Conservation (phyloP, 1,140 invertebrate species). For the Apis mellifera region DNA sequence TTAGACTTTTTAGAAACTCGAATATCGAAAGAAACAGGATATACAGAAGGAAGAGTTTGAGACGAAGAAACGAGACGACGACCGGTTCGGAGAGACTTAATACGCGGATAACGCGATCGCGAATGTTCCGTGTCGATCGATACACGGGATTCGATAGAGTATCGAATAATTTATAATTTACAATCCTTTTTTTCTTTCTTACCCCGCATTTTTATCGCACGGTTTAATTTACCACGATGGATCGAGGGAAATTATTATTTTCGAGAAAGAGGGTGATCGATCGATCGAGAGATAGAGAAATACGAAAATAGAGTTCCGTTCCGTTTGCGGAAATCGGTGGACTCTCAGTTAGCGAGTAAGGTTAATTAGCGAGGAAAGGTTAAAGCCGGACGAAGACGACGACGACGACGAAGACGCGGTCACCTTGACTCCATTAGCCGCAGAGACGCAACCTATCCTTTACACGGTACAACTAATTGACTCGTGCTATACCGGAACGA, state of each 20-base stretch:
- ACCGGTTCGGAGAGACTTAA: slow-evolving; percentile 1
- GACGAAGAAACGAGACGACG: not conserved
- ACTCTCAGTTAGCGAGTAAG: slow-evolving; percentile 4
- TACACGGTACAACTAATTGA: slow-evolving; percentile 62
- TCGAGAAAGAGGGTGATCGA: too few relatives aligned
- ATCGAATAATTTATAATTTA: too few relatives aligned
- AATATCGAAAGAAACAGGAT: not conserved
- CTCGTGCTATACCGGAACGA: slow-evolving; percentile 59
- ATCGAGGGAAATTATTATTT: too few relatives aligned
- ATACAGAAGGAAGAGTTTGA: not conserved
- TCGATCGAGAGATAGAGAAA: too few relatives aligned
- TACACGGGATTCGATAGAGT: not conserved
- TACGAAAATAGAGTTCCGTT: too few relatives aligned
- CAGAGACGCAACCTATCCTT: slow-evolving; percentile 51
- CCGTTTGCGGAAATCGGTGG: too few relatives aligned
- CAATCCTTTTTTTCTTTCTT: too few relatives aligned
- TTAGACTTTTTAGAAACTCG: not conserved
- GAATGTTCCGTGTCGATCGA: slow-evolving; percentile 16
- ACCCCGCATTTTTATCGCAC: too few relatives aligned
- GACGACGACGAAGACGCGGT: slow-evolving; percentile 11
- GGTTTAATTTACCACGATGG: too few relatives aligned
- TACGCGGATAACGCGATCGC: slow-evolving; percentile 18
- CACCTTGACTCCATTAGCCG: slow-evolving; percentile 46
- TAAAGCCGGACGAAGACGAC: slow-evolving; percentile 8
- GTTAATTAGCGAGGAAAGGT: slow-evolving; percentile 55